These are phyloP conservation scores for Drosophila prostipennis DNA, from an alignment of 2,888 invertebrate genomes.

Conservation along the genomic window DNA sequence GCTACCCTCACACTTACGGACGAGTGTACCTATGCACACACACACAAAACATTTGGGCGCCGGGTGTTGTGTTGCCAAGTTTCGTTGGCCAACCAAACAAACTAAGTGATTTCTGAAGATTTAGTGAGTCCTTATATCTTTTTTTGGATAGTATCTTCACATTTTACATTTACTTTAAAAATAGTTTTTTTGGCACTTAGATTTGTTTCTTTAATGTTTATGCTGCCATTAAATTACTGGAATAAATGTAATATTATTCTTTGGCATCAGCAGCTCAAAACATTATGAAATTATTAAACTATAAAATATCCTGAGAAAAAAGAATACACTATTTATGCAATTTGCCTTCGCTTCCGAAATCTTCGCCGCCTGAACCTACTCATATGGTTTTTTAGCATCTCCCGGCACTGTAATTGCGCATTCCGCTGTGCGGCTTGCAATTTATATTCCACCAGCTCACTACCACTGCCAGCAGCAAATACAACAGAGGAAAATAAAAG, in stretches of 20 bases:
- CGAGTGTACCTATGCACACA: constrained; percentile 20
- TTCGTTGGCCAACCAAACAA: constrained; percentile 18
- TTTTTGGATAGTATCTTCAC: too few relatives aligned
- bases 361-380: constrained; percentile 28
- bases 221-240: too few relatives aligned
- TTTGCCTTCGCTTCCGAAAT: neutral
- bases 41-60: constrained; percentile 27
- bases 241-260: too few relatives aligned
- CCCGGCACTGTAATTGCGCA: constrained; percentile 50
- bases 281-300: too few relatives aligned
- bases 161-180: too few relatives aligned
- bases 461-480: constrained; percentile 14
- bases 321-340: too few relatives aligned
- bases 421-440: constrained; percentile 49
- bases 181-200: too few relatives aligned
- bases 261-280: too few relatives aligned
- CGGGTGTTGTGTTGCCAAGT: constrained; percentile 31
- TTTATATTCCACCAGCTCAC: constrained; percentile 46
- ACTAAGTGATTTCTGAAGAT: constrained; percentile 1
- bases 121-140: neutral
- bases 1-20: constrained; percentile 4
- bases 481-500: constrained; percentile 33
- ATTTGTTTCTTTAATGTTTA: too few relatives aligned
- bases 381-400: constrained; percentile 42
- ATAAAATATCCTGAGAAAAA: too few relatives aligned